Evolutionary conservation across 2,888 invertebrate species (phyloP), one percentile per base, ranked within the genome.

Genomic region (Caenorhabditis macrosperma): DNA sequence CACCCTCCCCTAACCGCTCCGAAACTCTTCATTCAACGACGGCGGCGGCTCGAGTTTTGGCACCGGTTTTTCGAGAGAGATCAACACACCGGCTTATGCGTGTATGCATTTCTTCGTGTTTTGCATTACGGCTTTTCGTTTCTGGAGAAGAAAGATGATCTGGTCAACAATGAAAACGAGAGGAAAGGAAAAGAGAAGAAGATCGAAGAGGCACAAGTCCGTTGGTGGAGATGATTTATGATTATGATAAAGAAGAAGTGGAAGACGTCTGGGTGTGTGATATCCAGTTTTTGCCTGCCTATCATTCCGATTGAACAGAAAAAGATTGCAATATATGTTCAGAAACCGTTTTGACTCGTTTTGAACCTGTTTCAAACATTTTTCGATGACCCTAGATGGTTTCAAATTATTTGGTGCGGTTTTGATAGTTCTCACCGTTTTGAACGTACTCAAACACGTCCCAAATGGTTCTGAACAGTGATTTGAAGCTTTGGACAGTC

Each of bases 11-110:
- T 2, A 30, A 41, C 17, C 35, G 12, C 35, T 35, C 10, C 15
- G 30, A 41, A 57, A 50, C 64, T 60, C 75, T 60, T 50, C 67
- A 64, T n/a, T n/a, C n/a, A n/a, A n/a, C n/a, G 46, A 12, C 20
- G 20, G 46, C 46, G 30, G 28, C 17, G 10, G 44, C 44, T 44
- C 72, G 48, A 59, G 74, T 66, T 64, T 74, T 74, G 74, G 74
- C 74, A 74, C 74, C 74, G 74, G 74, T 74, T 74, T 63, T 74
- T 66, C 54, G 30, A n/a, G 12, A 26, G 22, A 46, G 68, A 57
- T 63, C 54, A 52, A 35, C 38, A 22, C 15, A 41, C 44, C 30
- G 60, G 60, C 67, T 75, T 61, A 68, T 61, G 61, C 60, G 44
- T 38, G 54, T 76, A 57, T 68, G 68, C 76, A 61, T 68, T 69